These are phyloP conservation scores for Micrasema longulum DNA, from an alignment of 1,140 invertebrate genomes.

Conservation along the genomic window DNA sequence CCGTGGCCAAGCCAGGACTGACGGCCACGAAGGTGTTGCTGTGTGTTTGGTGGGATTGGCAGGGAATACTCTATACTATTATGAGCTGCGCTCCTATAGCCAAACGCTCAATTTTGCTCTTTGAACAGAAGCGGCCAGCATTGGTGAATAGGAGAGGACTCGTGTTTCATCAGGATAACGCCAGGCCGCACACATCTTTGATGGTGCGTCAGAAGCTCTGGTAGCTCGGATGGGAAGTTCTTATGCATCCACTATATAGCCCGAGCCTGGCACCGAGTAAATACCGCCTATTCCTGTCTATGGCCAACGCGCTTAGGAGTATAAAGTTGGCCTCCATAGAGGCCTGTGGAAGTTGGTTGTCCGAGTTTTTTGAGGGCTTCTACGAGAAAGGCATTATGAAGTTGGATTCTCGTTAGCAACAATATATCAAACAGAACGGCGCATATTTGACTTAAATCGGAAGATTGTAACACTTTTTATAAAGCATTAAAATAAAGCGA, in stretches of 20 bases:
- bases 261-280: background rate
- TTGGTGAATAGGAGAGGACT: conserved; percentile 5
- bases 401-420: too few relatives aligned
- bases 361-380: background rate
- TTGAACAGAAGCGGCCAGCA: background rate
- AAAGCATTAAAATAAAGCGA: too few relatives aligned
- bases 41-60: conserved; percentile 1
- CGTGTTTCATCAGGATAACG: background rate
- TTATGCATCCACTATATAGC: too few relatives aligned
- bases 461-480: too few relatives aligned
- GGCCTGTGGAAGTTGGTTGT: conserved; percentile 1
- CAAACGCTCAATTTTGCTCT: too few relatives aligned
- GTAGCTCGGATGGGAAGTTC: background rate
- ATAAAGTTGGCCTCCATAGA: conserved; percentile 4
- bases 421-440: too few relatives aligned
- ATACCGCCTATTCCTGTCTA: background rate
- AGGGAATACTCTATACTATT: background rate
- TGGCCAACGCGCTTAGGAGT: background rate
- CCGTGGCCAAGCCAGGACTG: background rate
- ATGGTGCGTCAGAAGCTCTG: background rate
- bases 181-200: background rate
- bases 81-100: too few relatives aligned
- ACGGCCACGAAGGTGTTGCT: background rate
- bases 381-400: too few relatives aligned
- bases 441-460: too few relatives aligned